These are phyloP conservation scores for Tolypeutes matacus DNA, from an alignment of 2,797 vertebrate genomes.

Conservation along the genomic window DNA sequence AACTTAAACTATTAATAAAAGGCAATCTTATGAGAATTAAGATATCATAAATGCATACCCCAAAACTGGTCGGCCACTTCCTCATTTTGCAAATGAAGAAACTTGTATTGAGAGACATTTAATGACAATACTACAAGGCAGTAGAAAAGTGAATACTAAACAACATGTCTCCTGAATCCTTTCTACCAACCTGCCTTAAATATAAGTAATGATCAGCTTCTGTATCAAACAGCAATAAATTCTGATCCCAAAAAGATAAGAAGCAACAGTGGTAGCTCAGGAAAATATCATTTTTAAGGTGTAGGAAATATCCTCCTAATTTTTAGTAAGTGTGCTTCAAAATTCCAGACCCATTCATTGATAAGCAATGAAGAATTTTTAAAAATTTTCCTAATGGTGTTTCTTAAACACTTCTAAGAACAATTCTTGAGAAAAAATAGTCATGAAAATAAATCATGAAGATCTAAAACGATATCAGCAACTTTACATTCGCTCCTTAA, in stretches of 20 bases:
- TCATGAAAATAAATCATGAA: not conserved
- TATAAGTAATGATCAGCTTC: not conserved
- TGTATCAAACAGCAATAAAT: not conserved
- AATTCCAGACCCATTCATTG: not conserved
- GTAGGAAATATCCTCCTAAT: not conserved
- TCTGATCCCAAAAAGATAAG: not conserved
- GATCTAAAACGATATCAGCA: not conserved
- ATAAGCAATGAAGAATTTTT: not conserved
- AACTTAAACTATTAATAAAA: conserved; percentile 12
- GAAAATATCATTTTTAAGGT: not conserved
- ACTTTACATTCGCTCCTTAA: not conserved
- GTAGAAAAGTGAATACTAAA: not conserved
- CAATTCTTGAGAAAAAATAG: not conserved
- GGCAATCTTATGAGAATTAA: conserved; percentile 34
- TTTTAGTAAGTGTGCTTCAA: not conserved
- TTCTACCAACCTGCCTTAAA: not conserved
- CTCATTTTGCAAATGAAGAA: not conserved
- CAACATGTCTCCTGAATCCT: not conserved
- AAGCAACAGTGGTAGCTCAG: not conserved
- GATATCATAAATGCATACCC: not conserved
- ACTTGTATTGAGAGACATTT: not conserved
- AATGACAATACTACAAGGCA: not conserved
- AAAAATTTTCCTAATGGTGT: not conserved
- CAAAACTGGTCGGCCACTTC: not conserved
- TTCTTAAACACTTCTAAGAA: not conserved